A percentile compares a stretch with the other conserved stretches of the same genome.
Evolutionary conservation across 1,140 invertebrate species (phyloP).

Genomic region (Trichonephila clavipes): DNA sequence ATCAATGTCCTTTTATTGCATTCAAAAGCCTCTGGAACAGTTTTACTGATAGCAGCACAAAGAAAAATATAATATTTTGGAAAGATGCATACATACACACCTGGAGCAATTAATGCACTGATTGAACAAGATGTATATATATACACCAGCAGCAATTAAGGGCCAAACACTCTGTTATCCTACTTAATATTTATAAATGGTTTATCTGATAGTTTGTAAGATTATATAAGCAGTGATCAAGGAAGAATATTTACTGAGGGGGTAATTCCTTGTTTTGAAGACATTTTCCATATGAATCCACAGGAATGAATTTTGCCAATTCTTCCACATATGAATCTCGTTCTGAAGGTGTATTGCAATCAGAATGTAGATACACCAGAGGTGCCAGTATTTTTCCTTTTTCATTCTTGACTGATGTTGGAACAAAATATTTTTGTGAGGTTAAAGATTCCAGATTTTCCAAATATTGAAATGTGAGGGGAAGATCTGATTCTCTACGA

Average conservation of each 20-base stretch:
- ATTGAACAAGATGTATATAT: too few species aligned
- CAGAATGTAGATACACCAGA: slow-evolving; percentile 86
- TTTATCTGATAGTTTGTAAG: too few species aligned
- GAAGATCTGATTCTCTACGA: slow-evolving; percentile 87
- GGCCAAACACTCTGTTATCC: too few species aligned
- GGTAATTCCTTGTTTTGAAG: slow-evolving; percentile 88
- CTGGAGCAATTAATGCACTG: too few species aligned
- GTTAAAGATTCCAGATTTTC: slow-evolving; percentile 49
- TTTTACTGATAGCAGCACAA: too few species aligned
- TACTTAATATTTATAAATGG: too few species aligned
- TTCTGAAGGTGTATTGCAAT: slow-evolving; percentile 83
- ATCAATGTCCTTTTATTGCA: too few species aligned
- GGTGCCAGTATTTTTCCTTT: slow-evolving; percentile 83
- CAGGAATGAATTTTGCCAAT: slow-evolving; percentile 87
- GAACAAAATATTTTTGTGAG: slow-evolving; percentile 82
- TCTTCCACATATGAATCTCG: slow-evolving; percentile 88
- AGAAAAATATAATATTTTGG: too few species aligned
- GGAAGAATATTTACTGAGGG: slow-evolving; percentile 36
- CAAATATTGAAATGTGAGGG: slow-evolving; percentile 85
- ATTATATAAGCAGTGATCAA: neutral
- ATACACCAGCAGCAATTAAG: too few species aligned
- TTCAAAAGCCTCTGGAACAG: too few species aligned
- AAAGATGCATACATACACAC: too few species aligned
- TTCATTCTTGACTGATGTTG: slow-evolving; percentile 84
- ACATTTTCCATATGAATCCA: slow-evolving; percentile 89